Percentiles rank a stretch among this genome's conserved stretches.
phyloP scores from a whole-genome alignment of 2,888 invertebrate genomes.

The Hipparchia semele region DNA sequence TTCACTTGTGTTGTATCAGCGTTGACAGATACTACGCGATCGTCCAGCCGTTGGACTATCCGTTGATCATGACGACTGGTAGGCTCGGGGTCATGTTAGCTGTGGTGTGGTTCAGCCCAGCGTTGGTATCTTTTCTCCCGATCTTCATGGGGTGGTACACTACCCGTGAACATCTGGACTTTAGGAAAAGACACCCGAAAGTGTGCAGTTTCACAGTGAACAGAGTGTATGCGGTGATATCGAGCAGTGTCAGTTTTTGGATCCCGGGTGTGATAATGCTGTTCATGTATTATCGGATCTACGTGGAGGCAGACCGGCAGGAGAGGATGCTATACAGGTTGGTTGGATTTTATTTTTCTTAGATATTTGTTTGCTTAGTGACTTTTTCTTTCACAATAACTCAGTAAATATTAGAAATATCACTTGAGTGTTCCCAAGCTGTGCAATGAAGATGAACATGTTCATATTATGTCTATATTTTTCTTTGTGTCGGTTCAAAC shows the following conservation, averaged over 20 bases:
- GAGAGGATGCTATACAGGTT: conserved; percentile 93
- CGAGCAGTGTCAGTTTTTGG: conserved; percentile 96
- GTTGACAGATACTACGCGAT: conserved; percentile 96
- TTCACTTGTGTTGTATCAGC: conserved; percentile 96
- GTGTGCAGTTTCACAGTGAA: conserved; percentile 94
- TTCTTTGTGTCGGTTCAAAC: no score
- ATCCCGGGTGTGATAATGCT: conserved; percentile 96
- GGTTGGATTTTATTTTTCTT: conserved; percentile 48
- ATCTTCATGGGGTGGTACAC: conserved; percentile 98
- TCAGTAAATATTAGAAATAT: no score
- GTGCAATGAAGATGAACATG: no score
- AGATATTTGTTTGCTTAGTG: no score
- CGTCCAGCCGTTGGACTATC: conserved; percentile 96
- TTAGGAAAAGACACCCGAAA: conserved; percentile 86
- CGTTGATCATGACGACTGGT: conserved; percentile 94
- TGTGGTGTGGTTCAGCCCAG: conserved; percentile 96
- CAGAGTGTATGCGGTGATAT: conserved; percentile 92
- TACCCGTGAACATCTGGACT: conserved; percentile 89
- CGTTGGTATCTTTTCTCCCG: conserved; percentile 95
- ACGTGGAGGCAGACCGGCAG: conserved; percentile 92
- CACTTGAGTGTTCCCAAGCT: no score
- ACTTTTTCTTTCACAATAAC: no score
- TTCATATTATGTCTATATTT: no score
- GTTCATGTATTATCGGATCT: conserved; percentile 95
- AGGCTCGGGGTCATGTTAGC: conserved; percentile 91